These are phyloP conservation scores for Coregonus ussuriensis DNA, from an alignment of 2,797 vertebrate genomes.

Conservation along the genomic window DNA sequence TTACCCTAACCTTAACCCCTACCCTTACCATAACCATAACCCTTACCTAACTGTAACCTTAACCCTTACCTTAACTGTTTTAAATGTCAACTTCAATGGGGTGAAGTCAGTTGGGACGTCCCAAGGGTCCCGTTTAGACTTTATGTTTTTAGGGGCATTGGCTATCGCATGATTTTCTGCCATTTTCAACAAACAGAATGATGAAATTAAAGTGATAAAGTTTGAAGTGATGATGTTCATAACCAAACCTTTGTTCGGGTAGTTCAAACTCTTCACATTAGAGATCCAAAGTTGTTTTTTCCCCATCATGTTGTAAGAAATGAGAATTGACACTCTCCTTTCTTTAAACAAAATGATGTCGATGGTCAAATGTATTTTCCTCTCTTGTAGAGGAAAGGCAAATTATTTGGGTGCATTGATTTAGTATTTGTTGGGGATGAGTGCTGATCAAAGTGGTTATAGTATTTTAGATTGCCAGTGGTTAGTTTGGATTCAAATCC, in stretches of 20 bases:
- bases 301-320: neutral
- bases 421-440: slow-evolving; percentile 35
- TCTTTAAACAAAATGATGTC: no score
- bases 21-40: no score
- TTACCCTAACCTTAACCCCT: no score
- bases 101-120: no score
- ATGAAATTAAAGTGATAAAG: no score
- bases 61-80: no score
- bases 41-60: no score
- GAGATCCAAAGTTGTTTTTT: neutral
- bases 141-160: no score
- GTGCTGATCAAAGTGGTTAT: slow-evolving; percentile 26
- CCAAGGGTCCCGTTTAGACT: no score
- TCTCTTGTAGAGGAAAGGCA: neutral
- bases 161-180: slow-evolving; percentile 7
- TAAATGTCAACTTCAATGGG: no score
- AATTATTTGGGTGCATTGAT: slow-evolving; percentile 45
- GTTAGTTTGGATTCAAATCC: neutral
- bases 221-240: slow-evolving; percentile 60
- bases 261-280: slow-evolving; percentile 35
- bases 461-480: neutral
- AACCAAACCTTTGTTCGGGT: slow-evolving; percentile 49
- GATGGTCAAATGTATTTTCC: no score
- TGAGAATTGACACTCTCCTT: neutral
- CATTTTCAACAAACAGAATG: slow-evolving; percentile 55